Percentiles rank a stretch among this genome's conserved stretches.
Conservation (phyloP, 2,113 vertebrate genomes). For the Ophthalmolycus amberensis region DNA sequence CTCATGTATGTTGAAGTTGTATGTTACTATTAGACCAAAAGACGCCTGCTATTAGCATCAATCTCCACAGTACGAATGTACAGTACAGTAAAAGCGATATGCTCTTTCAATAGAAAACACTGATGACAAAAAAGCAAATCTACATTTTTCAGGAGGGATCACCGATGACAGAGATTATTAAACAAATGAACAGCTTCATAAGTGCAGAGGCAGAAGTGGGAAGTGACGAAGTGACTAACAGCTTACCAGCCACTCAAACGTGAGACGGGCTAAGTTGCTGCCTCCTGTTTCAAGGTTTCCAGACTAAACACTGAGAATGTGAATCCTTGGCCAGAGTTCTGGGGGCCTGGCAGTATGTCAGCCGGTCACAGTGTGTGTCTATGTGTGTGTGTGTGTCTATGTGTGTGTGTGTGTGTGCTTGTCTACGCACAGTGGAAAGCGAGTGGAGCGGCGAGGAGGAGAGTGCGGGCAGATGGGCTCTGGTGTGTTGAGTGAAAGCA, state of each 20-base stretch:
- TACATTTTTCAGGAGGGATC: conserved; percentile 23
- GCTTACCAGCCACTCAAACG: conserved; percentile 54
- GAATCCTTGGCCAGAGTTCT: conserved; percentile 55
- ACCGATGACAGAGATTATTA: conserved; percentile 20
- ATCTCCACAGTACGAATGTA: background rate
- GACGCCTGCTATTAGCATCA: background rate
- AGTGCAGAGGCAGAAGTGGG: conserved; percentile 2
- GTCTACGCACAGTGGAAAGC: conserved; percentile 50
- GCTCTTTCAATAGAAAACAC: background rate
- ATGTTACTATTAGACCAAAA: background rate
- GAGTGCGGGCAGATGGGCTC: conserved; percentile 75
- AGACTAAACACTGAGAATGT: conserved; percentile 65
- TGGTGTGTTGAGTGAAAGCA: conserved; percentile 73
- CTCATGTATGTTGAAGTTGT: background rate
- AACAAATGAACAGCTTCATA: conserved; percentile 9
- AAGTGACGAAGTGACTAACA: conserved; percentile 43
- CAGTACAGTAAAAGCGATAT: background rate
- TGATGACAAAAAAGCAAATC: conserved; percentile 15
- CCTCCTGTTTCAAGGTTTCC: conserved; percentile 57
- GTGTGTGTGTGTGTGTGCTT: conserved; percentile 31
- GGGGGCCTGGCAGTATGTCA: conserved; percentile 65
- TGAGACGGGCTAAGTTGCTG: conserved; percentile 37
- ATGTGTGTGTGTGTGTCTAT: conserved; percentile 26
- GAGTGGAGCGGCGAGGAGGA: conserved; percentile 51
- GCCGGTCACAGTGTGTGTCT: conserved; percentile 44